A percentile compares a stretch with the other conserved stretches of the same genome.
These are phyloP conservation scores for Drosophila cardini DNA, from an alignment of 1,140 invertebrate genomes.

Conservation along the genomic window DNA sequence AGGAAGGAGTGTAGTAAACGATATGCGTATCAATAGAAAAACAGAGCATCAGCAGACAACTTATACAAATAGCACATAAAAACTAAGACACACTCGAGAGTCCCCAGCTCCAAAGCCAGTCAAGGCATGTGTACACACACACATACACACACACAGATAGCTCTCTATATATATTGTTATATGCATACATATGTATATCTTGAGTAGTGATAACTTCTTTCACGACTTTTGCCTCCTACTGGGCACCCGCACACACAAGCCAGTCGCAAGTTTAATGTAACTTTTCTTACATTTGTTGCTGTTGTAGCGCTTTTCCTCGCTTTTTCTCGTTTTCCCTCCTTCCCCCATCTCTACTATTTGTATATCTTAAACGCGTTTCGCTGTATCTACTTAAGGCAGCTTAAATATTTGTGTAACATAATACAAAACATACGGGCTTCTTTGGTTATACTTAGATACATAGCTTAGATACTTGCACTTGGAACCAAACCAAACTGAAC, in stretches of 20 bases:
- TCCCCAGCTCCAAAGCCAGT: constrained; percentile 16
- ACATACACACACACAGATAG: constrained; percentile 10
- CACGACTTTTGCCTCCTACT: constrained; percentile 69
- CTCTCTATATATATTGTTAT: background rate
- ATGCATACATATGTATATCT: background rate
- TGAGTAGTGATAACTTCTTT: constrained; percentile 54
- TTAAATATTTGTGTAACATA: constrained; percentile 83
- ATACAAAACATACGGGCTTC: constrained; percentile 82
- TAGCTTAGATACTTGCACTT: constrained; percentile 65
- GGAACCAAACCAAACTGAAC: background rate
- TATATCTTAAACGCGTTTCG: constrained; percentile 82
- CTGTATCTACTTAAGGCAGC: constrained; percentile 82
- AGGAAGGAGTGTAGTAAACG: constrained; percentile 45
- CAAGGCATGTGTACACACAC: constrained; percentile 22
- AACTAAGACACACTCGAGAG: constrained; percentile 60
- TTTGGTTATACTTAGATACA: constrained; percentile 80
- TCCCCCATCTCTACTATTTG: constrained; percentile 47
- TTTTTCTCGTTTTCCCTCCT: constrained; percentile 33
- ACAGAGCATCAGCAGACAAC: constrained; percentile 61
- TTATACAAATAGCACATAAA: constrained; percentile 74
- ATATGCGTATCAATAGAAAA: constrained; percentile 76
- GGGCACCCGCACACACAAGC: constrained; percentile 53
- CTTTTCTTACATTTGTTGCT: constrained; percentile 56
- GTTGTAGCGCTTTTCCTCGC: constrained; percentile 51
- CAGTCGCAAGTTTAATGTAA: constrained; percentile 67